These are phyloP conservation scores for Allobates femoralis DNA, from an alignment of 2,797 vertebrate species.

Conservation along the genomic window DNA sequence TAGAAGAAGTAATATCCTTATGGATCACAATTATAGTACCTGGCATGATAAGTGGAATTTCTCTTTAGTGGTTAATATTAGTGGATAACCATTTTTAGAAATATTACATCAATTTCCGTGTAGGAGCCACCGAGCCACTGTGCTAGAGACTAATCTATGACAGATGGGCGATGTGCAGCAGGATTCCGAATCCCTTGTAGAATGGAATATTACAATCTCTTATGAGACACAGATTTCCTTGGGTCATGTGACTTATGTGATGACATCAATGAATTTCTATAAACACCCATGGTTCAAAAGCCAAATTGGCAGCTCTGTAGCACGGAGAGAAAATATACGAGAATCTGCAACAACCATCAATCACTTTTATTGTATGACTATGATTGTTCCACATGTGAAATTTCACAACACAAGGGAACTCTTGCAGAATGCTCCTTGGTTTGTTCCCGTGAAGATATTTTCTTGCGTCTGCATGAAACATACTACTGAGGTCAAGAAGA, in stretches of 20 bases:
- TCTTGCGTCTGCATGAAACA: conserved; percentile 1
- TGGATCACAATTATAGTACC: no score
- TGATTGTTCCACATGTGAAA: conserved; percentile 18
- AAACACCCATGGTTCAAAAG: conserved; percentile 15
- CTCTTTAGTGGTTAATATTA: background rate
- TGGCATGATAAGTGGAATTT: background rate
- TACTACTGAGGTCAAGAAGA: background rate
- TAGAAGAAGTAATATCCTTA: no score
- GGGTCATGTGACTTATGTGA: conserved; percentile 25
- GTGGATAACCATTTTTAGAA: background rate
- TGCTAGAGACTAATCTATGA: conserved; percentile 3
- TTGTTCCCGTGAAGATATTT: background rate
- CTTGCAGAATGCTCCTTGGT: background rate
- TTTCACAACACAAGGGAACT: conserved; percentile 12
- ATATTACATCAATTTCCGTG: background rate
- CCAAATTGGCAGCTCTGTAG: conserved; percentile 33
- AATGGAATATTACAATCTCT: conserved; percentile 36
- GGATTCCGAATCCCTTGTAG: background rate
- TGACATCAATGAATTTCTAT: conserved; percentile 45
- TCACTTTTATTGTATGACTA: conserved; percentile 14
- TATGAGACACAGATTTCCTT: conserved; percentile 41
- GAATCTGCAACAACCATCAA: background rate
- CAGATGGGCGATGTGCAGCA: conserved; percentile 6
- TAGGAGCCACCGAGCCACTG: background rate
- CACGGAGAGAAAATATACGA: background rate